These are phyloP conservation scores for Catharus bicknelli DNA, from an alignment of 2,113 vertebrate species.

Conservation along the genomic window DNA sequence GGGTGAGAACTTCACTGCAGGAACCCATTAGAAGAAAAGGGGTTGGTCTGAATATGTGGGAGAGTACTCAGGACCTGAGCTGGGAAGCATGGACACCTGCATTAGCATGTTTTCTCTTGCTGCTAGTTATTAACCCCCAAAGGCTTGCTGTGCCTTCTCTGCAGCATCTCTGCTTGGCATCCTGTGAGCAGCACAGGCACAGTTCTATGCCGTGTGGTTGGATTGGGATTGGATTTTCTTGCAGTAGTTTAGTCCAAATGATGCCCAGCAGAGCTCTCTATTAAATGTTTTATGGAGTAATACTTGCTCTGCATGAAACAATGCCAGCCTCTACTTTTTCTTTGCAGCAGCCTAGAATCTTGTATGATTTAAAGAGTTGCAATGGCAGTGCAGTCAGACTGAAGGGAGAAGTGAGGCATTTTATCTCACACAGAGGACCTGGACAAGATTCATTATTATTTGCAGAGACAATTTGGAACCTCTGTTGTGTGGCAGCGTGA, in stretches of 20 bases:
- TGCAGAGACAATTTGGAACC: slow-evolving; percentile 10
- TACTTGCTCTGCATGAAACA: neutral
- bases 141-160: neutral
- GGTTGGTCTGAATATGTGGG: neutral
- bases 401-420: neutral
- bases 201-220: neutral
- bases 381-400: neutral
- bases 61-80: neutral
- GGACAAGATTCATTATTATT: neutral
- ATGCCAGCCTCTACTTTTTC: neutral
- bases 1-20: neutral
- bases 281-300: slow-evolving; percentile 55
- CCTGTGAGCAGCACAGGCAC: neutral
- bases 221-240: slow-evolving; percentile 22
- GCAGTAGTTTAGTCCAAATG: slow-evolving; percentile 43
- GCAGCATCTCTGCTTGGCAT: neutral
- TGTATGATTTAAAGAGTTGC: neutral
- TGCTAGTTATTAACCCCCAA: neutral
- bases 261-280: slow-evolving; percentile 55
- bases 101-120: neutral
- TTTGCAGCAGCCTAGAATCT: neutral
- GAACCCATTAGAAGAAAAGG: neutral
- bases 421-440: neutral
- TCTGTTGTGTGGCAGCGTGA: neutral
- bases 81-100: neutral